phyloP scores from a whole-genome alignment of 1,140 invertebrate genomes.

The Rhagoletis pomonella region DNA sequence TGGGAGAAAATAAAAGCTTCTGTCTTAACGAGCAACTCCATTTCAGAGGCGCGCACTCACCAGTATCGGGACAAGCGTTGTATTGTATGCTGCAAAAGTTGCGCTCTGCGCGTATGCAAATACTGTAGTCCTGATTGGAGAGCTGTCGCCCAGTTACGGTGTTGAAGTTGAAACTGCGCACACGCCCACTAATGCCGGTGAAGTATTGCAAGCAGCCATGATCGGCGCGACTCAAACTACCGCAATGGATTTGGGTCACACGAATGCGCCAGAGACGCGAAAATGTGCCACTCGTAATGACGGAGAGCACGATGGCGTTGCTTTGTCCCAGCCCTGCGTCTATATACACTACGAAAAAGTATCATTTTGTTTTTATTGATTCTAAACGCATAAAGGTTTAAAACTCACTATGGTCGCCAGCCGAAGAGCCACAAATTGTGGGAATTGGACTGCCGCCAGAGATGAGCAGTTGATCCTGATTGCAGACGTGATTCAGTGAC shows the following conservation, averaged over 20 bases:
- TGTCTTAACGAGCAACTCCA: neutral
- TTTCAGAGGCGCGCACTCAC: conserved; percentile 66
- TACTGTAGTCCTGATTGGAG: conserved; percentile 91
- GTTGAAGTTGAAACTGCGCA: conserved; percentile 90
- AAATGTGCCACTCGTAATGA: conserved; percentile 86
- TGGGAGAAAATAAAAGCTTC: neutral
- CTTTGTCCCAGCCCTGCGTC: conserved; percentile 84
- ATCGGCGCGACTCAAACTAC: conserved; percentile 82
- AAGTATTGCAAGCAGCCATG: conserved; percentile 88
- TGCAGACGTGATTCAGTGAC: conserved; percentile 83
- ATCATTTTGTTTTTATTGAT: neutral
- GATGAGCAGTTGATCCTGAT: conserved; percentile 89
- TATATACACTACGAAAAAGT: conserved; percentile 82
- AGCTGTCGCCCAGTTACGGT: conserved; percentile 84
- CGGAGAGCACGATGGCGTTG: conserved; percentile 84
- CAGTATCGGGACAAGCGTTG: conserved; percentile 81
- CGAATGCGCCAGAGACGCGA: conserved; percentile 87
- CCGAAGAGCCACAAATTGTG: conserved; percentile 86
- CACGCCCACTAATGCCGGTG: conserved; percentile 85
- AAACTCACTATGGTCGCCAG: conserved; percentile 88
- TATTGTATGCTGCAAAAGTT: conserved; percentile 94
- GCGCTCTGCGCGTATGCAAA: conserved; percentile 88
- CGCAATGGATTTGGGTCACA: conserved; percentile 85
- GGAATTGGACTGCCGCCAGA: conserved; percentile 87
- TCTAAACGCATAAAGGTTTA: neutral